Percentiles rank a stretch among this genome's conserved stretches.
Evolutionary conservation across 2,113 vertebrate genomes (phyloP).

Genomic region (Rhinichthys klamathensis): DNA sequence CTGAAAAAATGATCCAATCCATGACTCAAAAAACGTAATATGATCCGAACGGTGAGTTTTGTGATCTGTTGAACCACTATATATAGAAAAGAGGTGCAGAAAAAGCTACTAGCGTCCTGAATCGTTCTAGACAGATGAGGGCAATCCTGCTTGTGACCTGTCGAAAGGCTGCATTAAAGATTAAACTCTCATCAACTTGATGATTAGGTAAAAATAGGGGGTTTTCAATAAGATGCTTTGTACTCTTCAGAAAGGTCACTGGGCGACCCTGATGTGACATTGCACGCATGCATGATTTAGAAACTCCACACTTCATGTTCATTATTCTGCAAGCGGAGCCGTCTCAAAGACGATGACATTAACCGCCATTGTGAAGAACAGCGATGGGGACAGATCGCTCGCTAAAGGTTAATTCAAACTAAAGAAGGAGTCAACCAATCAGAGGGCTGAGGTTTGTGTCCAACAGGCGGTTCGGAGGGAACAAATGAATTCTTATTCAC

Average conservation of each 20-base stretch:
- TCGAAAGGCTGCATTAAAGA: conserved; percentile 4
- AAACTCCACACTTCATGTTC: conserved; percentile 2
- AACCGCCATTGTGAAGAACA: conserved; percentile 22
- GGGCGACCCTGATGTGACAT: conserved; percentile 1
- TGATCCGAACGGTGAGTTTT: no score
- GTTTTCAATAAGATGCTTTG: conserved; percentile 29
- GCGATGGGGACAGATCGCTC: conserved; percentile 9
- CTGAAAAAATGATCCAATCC: no score
- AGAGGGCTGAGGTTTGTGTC: conserved; percentile 8
- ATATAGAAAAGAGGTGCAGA: background rate
- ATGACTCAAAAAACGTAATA: no score
- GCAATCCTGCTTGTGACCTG: background rate
- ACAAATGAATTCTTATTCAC: conserved; percentile 17
- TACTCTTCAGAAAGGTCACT: conserved; percentile 33
- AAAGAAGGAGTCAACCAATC: conserved; percentile 32
- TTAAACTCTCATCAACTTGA: conserved; percentile 34
- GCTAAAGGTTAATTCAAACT: conserved; percentile 38
- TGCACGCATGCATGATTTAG: background rate
- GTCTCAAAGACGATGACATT: conserved; percentile 25
- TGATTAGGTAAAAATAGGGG: conserved; percentile 5
- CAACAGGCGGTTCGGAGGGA: conserved; percentile 1
- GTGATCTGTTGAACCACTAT: no score
- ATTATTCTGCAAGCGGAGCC: conserved; percentile 13
- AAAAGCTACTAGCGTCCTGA: background rate
- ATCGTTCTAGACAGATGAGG: conserved; percentile 12